Evolutionary conservation across 1,140 invertebrate species (phyloP), one percentile per base, ranked within the genome.

Genomic region (Leptoteleia sp.): DNA sequence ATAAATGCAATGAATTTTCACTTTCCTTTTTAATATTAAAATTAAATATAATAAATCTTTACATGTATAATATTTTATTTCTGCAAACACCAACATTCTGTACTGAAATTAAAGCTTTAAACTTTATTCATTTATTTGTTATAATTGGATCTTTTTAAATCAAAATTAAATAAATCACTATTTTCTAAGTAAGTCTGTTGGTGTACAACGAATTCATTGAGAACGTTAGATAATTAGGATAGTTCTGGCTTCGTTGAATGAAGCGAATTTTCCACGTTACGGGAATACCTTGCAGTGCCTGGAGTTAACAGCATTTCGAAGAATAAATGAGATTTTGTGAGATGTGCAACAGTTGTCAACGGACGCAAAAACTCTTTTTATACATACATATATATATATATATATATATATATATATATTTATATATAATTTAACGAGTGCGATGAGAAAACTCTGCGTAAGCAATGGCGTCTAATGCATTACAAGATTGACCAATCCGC

Each of bases 311-410:
- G 29, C 16, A 9, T 55, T 54, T 57, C 38, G 7, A 59, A 29
- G 43, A 71, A 61, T 71, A 59, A 61, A 71, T 42, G 67, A 40
- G 43, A 50, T 71, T 59, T 52, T n/a, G 35, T 37, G 67, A 43
- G 54, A 50, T 33, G 35, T 50, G 54, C 67, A 71, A 71, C 67
- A 71, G 67, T 71, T 71, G 54, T 50, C 43, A 27, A 16, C 16
- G 22, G 17, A 52, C 42, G 25, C 0, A 45, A 33, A 25, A 40
- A 50, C n/a, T n/a, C n/a, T n/a, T n/a, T n/a, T n/a, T n/a, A n/a
- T n/a, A n/a, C n/a, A n/a, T n/a, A n/a, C n/a, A n/a, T n/a, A n/a
- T n/a, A n/a, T n/a, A n/a, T n/a, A n/a, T n/a, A n/a, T n/a, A n/a
- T n/a, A n/a, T n/a, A n/a, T n/a, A n/a, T n/a, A n/a, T n/a, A n/a